Base-by-base conservation (phyloP, 2,888 invertebrate species). In the Cheilosia grossa region DNA sequence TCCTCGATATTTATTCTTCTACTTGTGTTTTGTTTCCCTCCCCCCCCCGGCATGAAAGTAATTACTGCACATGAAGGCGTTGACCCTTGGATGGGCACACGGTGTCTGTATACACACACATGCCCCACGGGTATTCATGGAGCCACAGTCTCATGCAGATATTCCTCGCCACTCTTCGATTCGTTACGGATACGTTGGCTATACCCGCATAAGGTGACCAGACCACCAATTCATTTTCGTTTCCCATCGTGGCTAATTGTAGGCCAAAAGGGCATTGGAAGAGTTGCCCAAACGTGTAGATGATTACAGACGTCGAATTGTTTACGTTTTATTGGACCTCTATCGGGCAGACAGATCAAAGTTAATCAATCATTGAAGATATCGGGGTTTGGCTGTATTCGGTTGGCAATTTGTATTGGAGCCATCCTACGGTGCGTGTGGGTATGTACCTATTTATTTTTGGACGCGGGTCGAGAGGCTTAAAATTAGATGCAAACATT, bases 21-120 rank as follows among this genome's bases (percentile, higher is more conserved):
- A 13, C 21, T 61, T 51, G 67, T 37, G 2, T 17, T 53, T 37
- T 54, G 51, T 21, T 42, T 56, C 51, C 56, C 56, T 51, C 42
- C 44, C 63, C 56, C 56, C 51, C 42, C 53, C 63, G 49, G 51
- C 67, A 51, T 58, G 75, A 42, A 63, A 69, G 51, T 56, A 81
- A 69, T 80, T 80, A 73, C 66, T 54, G 56, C 47, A 63, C 63
- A 63, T 33, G 53, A 51, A 75, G 69, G 63, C 81, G 75, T 58
- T 81, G 81, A 81, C 81, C 81, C 69, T 56, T 61, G n/a, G 37
- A 64, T 58, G 64, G 47, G 40, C 19, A 33, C 21, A 53, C 49
- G 51, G 4, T 10, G 42, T 24, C 30, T 59, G n/a, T n/a, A 27
- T 27, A 19, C 17, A 24, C 47, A 10, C 40, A 30, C 33, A 67